Evolutionary conservation across 2,113 vertebrate species (phyloP).

Genomic region (Mixornis gularis): DNA sequence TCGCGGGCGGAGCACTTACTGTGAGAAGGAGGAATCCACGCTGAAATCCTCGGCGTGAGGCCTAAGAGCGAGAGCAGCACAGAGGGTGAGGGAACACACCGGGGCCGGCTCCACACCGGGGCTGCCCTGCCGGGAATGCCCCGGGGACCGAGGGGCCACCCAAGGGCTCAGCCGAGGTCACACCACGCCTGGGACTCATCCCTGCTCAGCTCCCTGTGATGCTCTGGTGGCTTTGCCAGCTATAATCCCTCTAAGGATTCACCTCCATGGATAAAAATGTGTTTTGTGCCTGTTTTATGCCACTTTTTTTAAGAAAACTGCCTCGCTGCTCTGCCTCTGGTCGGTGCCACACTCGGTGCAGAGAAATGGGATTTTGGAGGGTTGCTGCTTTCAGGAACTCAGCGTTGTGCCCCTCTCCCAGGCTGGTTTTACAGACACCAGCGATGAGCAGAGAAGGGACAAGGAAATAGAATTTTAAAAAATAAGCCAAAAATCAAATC

Average conservation of each 20-base stretch:
- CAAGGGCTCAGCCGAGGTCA: accelerated
- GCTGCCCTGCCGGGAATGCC: background rate
- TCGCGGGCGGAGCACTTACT: slow-evolving; percentile 64
- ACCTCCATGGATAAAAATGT: background rate
- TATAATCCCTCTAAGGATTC: background rate
- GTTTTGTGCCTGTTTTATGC: background rate
- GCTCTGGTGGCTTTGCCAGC: background rate
- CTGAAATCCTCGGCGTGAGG: slow-evolving; percentile 85
- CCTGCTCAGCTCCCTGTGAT: background rate
- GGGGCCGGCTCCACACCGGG: background rate
- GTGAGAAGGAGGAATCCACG: slow-evolving; percentile 88
- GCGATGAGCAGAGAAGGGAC: background rate
- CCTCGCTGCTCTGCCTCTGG: background rate
- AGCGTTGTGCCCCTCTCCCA: background rate
- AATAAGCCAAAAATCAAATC: background rate
- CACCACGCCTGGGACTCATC: accelerated
- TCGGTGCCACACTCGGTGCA: background rate
- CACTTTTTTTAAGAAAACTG: background rate
- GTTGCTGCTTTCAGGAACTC: background rate
- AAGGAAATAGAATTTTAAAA: background rate
- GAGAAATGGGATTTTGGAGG: background rate
- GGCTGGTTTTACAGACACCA: background rate
- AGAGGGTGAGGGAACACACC: background rate
- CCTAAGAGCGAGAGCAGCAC: slow-evolving; percentile 60
- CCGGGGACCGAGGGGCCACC: background rate